These are phyloP conservation scores for Charanyca ferruginea DNA, from an alignment of 2,888 invertebrate species.

Conservation along the genomic window DNA sequence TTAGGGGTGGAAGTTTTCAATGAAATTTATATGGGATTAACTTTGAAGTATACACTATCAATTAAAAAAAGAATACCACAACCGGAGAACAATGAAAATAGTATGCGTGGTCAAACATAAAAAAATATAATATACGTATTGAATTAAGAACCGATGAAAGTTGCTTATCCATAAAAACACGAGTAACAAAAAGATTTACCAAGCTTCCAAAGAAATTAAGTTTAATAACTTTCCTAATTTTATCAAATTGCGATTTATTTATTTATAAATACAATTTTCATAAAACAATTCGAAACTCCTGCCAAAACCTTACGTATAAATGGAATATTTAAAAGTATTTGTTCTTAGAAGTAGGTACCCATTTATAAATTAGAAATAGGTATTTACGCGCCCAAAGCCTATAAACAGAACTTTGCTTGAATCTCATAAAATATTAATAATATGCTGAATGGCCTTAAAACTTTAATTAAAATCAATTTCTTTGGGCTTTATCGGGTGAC, in stretches of 20 bases:
- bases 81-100: too few species aligned
- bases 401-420: conserved; percentile 23
- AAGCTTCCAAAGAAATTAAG: too few species aligned
- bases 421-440: conserved; percentile 43
- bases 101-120: too few species aligned
- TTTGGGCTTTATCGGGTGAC: conserved; percentile 3
- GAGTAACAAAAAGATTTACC: too few species aligned
- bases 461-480: conserved; percentile 20
- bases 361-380: conserved; percentile 39
- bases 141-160: too few species aligned
- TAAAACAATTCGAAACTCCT: neutral
- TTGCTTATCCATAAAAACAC: too few species aligned
- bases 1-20: too few species aligned
- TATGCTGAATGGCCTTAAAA: conserved; percentile 14
- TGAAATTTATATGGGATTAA: too few species aligned
- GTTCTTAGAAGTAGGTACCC: neutral
- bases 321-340: conserved; percentile 32
- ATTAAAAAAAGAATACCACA: too few species aligned
- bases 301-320: conserved; percentile 16
- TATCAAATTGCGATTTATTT: neutral
- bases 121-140: too few species aligned
- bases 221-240: neutral
- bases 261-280: conserved; percentile 4
- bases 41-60: too few species aligned
- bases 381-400: conserved; percentile 21